Percentiles rank a stretch among this genome's conserved stretches.
Conservation (phyloP, 2,113 vertebrate species). For the Trinectes maculatus region DNA sequence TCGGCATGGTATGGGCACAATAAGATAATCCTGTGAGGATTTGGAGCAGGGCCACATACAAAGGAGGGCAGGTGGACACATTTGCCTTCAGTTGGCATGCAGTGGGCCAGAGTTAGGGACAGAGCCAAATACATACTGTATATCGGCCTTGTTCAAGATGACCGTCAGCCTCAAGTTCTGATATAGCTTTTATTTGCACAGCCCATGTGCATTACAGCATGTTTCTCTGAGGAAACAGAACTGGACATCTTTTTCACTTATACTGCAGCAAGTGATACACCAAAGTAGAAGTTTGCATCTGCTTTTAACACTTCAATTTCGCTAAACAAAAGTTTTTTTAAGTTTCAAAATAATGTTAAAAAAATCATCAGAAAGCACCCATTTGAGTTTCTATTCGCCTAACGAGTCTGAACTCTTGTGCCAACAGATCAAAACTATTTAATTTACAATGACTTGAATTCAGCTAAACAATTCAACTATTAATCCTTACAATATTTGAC, state of each 20-base stretch:
- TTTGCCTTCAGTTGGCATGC: slow-evolving; percentile 58
- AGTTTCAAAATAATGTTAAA: too few species aligned
- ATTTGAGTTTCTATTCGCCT: too few species aligned
- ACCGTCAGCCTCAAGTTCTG: slow-evolving; percentile 5
- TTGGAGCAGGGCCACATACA: slow-evolving; percentile 47
- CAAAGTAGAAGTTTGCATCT: too few species aligned
- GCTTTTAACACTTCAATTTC: too few species aligned
- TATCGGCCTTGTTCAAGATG: too few species aligned
- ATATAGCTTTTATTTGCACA: not conserved
- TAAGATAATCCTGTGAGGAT: slow-evolving; percentile 52
- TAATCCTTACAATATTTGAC: too few species aligned
- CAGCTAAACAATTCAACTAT: too few species aligned
- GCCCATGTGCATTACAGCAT: not conserved
- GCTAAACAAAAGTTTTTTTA: too few species aligned
- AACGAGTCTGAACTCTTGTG: too few species aligned
- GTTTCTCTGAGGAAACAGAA: not conserved
- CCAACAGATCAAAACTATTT: too few species aligned
- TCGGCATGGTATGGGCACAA: slow-evolving; percentile 44
- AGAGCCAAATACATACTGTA: slow-evolving; percentile 7
- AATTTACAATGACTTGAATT: too few species aligned
- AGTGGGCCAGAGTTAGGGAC: slow-evolving; percentile 11
- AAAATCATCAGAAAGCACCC: too few species aligned
- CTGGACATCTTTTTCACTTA: not conserved
- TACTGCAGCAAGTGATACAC: not conserved
- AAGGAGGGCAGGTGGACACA: slow-evolving; percentile 59